These are phyloP conservation scores for Bergia sp. DNA, from an alignment of 92 coral and sea anemone species.

Conservation along the genomic window DNA sequence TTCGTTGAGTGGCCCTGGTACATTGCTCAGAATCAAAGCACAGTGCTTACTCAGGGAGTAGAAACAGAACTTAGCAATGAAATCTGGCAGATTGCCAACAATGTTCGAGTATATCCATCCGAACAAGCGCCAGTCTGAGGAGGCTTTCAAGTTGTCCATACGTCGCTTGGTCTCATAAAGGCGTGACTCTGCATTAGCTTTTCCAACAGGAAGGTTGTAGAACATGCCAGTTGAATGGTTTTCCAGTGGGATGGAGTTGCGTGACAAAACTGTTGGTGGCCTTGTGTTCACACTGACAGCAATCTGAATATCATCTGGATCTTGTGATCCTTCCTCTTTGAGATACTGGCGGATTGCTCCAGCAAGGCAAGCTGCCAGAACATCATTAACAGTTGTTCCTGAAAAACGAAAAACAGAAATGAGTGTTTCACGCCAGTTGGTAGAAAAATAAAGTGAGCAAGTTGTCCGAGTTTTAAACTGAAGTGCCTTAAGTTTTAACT, in stretches of 20 bases:
- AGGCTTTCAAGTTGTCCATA: conserved; percentile 90
- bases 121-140: conserved; percentile 86
- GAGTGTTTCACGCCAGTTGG: background rate
- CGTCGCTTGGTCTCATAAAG: conserved; percentile 87
- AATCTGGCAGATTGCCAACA: conserved; percentile 86
- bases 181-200: conserved; percentile 72
- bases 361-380: conserved; percentile 88
- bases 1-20: conserved; percentile 92
- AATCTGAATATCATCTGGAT: conserved; percentile 93
- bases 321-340: conserved; percentile 67
- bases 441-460: background rate
- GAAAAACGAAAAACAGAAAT: background rate
- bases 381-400: conserved; percentile 97
- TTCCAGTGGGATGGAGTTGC: conserved; percentile 86
- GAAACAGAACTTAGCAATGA: conserved; percentile 81
- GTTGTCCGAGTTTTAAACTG: background rate
- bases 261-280: conserved; percentile 68
- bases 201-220: conserved; percentile 84
- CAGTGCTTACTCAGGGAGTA: conserved; percentile 79
- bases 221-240: conserved; percentile 91
- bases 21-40: conserved; percentile 92
- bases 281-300: conserved; percentile 91
- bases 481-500: background rate
- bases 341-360: conserved; percentile 93
- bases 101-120: conserved; percentile 79